Conservation (phyloP, 2,888 invertebrate species). For the Phlogophora meticulosa region DNA sequence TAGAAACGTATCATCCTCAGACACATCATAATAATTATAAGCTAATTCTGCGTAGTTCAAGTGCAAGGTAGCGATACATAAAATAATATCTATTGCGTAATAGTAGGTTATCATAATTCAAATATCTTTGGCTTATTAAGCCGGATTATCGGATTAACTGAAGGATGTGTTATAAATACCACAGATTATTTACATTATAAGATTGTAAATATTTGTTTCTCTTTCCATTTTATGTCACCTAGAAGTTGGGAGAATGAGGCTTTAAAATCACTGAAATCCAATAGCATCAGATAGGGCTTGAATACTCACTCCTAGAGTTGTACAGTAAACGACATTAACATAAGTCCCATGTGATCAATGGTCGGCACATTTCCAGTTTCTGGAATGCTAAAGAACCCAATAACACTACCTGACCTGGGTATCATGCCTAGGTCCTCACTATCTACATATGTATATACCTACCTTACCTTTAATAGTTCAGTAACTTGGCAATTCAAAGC, state of each 20-base stretch:
- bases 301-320: neutral
- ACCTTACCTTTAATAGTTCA: no score
- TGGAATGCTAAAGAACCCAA: no score
- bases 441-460: no score
- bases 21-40: neutral
- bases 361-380: no score
- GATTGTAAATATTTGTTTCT: conserved; percentile 3
- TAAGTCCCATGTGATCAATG: no score
- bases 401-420: no score
- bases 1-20: neutral
- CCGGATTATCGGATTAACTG: conserved; percentile 3
- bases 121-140: neutral
- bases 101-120: conserved; percentile 12
- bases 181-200: no score
- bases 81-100: conserved; percentile 22
- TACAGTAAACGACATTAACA: no score
- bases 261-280: neutral
- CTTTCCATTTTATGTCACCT: neutral
- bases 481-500: no score
- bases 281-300: neutral
- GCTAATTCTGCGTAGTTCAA: neutral
- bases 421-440: no score
- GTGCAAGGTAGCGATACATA: conserved; percentile 18
- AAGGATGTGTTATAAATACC: conserved; percentile 1
- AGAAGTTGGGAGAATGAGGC: neutral